A percentile compares a stretch with the other conserved stretches of the same genome.
phyloP scores from a whole-genome alignment of 2,797 vertebrate genomes.

The Mallotus villosus region DNA sequence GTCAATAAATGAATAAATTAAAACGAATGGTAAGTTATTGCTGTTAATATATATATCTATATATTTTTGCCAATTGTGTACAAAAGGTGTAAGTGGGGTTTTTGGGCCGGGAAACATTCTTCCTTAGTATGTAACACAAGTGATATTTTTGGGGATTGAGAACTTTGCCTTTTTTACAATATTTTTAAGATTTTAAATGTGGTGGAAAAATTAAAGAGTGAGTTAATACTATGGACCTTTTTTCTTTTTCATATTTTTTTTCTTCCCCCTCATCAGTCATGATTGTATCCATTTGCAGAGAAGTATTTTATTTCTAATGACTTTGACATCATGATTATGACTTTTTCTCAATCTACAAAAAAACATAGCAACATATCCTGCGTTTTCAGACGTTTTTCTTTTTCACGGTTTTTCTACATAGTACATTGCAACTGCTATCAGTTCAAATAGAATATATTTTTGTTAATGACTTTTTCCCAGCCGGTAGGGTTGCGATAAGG shows the following conservation, averaged over 20 bases:
- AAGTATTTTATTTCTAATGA: conserved; percentile 65
- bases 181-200: conserved; percentile 84
- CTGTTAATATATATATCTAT: conserved; percentile 81
- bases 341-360: conserved; percentile 46
- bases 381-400: conserved; percentile 49
- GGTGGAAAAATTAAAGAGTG: conserved; percentile 74
- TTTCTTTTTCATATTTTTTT: conserved; percentile 54
- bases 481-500: conserved; percentile 27
- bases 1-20: conserved; percentile 82
- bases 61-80: conserved; percentile 84
- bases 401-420: conserved; percentile 53
- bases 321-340: conserved; percentile 36
- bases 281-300: conserved; percentile 74
- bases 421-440: conserved; percentile 56
- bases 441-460: conserved; percentile 55
- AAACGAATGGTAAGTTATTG: conserved; percentile 86
- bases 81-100: conserved; percentile 74
- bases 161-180: conserved; percentile 83
- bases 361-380: conserved; percentile 67
- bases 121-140: conserved; percentile 74
- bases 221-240: conserved; percentile 87
- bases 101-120: conserved; percentile 77
- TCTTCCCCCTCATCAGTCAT: conserved; percentile 63
- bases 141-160: conserved; percentile 81
- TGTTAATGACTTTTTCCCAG: conserved; percentile 34